These are phyloP conservation scores for Dascillus cervinus DNA, from an alignment of 2,888 invertebrate species.

Conservation along the genomic window DNA sequence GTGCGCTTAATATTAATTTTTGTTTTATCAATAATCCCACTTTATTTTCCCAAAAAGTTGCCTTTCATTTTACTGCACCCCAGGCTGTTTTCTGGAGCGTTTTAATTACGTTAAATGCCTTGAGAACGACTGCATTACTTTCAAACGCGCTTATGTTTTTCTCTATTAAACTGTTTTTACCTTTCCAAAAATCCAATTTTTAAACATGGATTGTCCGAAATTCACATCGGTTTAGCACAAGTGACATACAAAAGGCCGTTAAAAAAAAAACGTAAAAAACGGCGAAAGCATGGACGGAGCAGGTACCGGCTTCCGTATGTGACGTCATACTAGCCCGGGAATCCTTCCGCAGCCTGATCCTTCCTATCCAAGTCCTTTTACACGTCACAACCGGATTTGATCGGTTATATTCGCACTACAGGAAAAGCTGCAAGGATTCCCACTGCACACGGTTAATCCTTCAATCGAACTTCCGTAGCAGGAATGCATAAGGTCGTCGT, in stretches of 20 bases:
- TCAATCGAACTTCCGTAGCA: too few relatives aligned
- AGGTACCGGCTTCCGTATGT: slow-evolving; percentile 35
- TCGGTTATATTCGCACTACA: slow-evolving; percentile 18
- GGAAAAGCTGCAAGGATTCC: not conserved
- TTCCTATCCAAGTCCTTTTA: slow-evolving; percentile 19
- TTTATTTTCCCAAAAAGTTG: too few relatives aligned
- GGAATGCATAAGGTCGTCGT: too few relatives aligned
- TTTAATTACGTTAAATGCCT: too few relatives aligned
- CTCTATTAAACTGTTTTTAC: too few relatives aligned
- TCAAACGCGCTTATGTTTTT: too few relatives aligned
- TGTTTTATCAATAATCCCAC: too few relatives aligned
- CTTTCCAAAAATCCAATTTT: not conserved
- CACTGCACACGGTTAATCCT: too few relatives aligned
- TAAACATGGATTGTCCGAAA: not conserved
- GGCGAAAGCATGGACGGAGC: slow-evolving; percentile 36
- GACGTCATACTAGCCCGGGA: slow-evolving; percentile 42
- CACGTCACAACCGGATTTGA: slow-evolving; percentile 18
- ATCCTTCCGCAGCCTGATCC: slow-evolving; percentile 36
- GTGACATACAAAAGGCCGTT: slow-evolving; percentile 1
- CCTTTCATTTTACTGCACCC: too few relatives aligned
- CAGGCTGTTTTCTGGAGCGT: too few relatives aligned
- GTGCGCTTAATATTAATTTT: too few relatives aligned
- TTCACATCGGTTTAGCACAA: slow-evolving; percentile 1
- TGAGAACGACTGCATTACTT: too few relatives aligned
- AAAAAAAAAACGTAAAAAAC: slow-evolving; percentile 18